phyloP scores from a whole-genome alignment of 92 coral and sea anemone species.

The Parazoanthus darwini region DNA sequence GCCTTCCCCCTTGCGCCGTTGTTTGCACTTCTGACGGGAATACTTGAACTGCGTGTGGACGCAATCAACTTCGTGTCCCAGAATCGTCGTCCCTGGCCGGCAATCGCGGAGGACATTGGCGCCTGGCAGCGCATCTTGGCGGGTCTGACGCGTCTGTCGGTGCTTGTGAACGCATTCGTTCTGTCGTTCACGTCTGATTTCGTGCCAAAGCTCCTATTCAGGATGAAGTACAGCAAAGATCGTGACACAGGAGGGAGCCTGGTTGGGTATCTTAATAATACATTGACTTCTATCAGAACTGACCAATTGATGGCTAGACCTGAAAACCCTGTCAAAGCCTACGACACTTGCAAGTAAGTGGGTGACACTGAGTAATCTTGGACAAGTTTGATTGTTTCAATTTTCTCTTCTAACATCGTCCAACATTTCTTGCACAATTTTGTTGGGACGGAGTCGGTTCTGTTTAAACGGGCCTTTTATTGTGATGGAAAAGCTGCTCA shows the following conservation, averaged over 20 bases:
- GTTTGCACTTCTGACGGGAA: constrained; percentile 83
- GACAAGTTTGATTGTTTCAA: too few relatives aligned
- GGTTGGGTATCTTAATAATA: constrained; percentile 69
- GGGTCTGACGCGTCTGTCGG: constrained; percentile 65
- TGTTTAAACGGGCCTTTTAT: too few relatives aligned
- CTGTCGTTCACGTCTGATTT: constrained; percentile 83
- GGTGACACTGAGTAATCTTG: too few relatives aligned
- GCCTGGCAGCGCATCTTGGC: constrained; percentile 79
- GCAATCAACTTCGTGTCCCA: constrained; percentile 91
- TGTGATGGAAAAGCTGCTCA: too few relatives aligned
- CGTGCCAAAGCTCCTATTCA: constrained; percentile 77
- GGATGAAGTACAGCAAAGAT: constrained; percentile 64
- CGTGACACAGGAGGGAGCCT: constrained; percentile 63
- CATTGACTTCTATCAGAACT: constrained; percentile 60
- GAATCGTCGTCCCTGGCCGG: constrained; percentile 83
- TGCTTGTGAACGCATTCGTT: constrained; percentile 76
- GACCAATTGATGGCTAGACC: constrained; percentile 51
- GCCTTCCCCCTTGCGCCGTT: constrained; percentile 95
- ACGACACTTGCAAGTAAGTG: constrained; percentile 34
- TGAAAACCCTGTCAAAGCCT: constrained; percentile 43
- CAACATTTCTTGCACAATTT: too few relatives aligned
- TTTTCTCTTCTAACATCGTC: too few relatives aligned
- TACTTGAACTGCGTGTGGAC: constrained; percentile 87
- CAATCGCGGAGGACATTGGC: constrained; percentile 89
- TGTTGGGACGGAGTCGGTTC: too few relatives aligned